Evolutionary conservation across 2,888 invertebrate species (phyloP), one percentile per base, ranked within the genome.

Genomic region (Oxyteleia sp.): DNA sequence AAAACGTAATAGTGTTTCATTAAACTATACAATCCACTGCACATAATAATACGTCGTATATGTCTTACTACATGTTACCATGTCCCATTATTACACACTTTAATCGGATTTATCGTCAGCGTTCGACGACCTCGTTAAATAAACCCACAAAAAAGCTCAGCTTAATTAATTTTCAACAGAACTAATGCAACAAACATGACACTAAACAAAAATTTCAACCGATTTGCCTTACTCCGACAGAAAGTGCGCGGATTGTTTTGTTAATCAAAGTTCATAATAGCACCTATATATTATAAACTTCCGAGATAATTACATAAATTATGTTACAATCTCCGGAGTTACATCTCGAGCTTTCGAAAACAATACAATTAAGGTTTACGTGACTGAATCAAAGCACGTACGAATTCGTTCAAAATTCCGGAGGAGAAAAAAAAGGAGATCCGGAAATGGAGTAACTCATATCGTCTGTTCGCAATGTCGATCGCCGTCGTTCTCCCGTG

Each of bases 341-440:
- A 35, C 35, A 13, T 18, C 35, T 16, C 26, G 10, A 55, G 32
- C 35, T 55, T 55, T 51, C 13, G 51, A 51, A 51, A 51, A 51
- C 51, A 51, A 51, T 26, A 51, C 51, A 51, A 51, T 51, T 55
- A 55, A 32, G 55, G 18, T 55, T 16, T 35, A 55, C 55, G 55
- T 55, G 55, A 55, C 13, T 13, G 13, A 51, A 51, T 51, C 26
- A 29, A 26, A 29, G 41, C 41, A n/a, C 41, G 41, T 41, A 41
- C 41, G 13, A 13, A 13, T 13, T 41, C 41, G 13, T 41, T 41
- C 41, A 13, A 13, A 41, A 41, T 59, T 59, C 43, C 18, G 23
- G 35, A 18, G 2, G 18, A 43, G 59, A 20, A 43, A 59, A 45
- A 61, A n/a, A n/a, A n/a, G n/a, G n/a, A n/a, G n/a, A 61, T 43